phyloP scores from a whole-genome alignment of 2,888 invertebrate species.

The Sminthurinus aureus region DNA sequence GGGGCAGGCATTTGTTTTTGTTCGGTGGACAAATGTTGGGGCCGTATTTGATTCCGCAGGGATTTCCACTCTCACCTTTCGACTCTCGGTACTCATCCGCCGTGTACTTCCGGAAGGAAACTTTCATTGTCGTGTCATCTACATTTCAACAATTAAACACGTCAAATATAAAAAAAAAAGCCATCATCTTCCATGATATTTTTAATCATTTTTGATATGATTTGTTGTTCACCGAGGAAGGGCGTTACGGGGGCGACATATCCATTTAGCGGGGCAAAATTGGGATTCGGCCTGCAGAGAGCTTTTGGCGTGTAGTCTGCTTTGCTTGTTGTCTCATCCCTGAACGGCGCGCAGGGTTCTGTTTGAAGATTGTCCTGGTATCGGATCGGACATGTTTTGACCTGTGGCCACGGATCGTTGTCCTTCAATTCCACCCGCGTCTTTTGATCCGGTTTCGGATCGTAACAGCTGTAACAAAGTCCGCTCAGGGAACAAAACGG shows the following conservation, averaged over 20 bases:
- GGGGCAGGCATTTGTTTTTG: conserved; percentile 49
- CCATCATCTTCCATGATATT: no score
- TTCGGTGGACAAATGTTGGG: conserved; percentile 48
- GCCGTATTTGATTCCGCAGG: conserved; percentile 54
- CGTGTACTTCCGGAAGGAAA: conserved; percentile 49
- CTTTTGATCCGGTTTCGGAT: conserved; percentile 52
- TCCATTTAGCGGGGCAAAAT: conserved; percentile 44
- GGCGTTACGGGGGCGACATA: conserved; percentile 43
- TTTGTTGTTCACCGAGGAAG: conserved; percentile 49
- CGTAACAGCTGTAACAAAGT: conserved; percentile 55
- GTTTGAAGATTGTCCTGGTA: conserved; percentile 52
- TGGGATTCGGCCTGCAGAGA: conserved; percentile 41
- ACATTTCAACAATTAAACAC: background rate
- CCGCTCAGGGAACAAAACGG: conserved; percentile 53
- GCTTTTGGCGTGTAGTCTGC: conserved; percentile 49
- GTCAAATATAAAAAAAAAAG: background rate
- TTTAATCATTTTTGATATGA: no score
- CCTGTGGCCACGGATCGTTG: conserved; percentile 58
- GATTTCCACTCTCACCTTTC: conserved; percentile 51
- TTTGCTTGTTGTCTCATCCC: conserved; percentile 54
- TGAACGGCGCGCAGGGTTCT: conserved; percentile 56
- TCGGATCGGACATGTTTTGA: conserved; percentile 45
- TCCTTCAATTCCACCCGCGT: conserved; percentile 54
- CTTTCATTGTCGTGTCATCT: conserved; percentile 54
- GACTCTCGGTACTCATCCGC: conserved; percentile 41